Percentiles rank a stretch among this genome's conserved stretches.
phyloP scores from a whole-genome alignment of 2,797 vertebrate species.

The Myotis pilosus region DNA sequence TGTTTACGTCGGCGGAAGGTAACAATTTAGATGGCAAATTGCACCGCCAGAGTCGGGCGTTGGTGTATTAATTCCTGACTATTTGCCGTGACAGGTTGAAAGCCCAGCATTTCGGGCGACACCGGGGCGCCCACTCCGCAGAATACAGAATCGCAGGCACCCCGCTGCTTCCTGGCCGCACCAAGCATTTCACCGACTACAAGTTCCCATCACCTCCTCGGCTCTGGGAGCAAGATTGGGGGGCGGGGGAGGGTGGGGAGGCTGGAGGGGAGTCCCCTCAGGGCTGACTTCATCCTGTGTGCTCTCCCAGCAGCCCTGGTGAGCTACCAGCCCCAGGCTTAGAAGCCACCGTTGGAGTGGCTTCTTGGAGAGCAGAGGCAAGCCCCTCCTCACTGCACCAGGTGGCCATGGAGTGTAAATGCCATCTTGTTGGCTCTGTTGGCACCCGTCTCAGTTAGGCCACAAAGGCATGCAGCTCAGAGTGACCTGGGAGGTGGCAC shows the following conservation, averaged over 20 bases:
- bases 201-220: not conserved
- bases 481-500: not conserved
- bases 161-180: not conserved
- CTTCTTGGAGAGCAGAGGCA: not conserved
- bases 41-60: not conserved
- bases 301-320: not conserved
- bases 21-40: conserved; percentile 69
- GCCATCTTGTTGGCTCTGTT: not conserved
- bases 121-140: rapidly evolving
- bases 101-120: not conserved
- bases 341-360: not conserved
- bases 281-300: not conserved
- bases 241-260: no score
- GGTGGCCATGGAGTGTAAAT: no score
- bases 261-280: not conserved
- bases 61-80: conserved; percentile 54
- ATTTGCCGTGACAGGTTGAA: conserved; percentile 66
- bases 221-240: not conserved
- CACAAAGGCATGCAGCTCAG: not conserved
- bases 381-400: no score
- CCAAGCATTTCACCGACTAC: not conserved
- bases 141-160: not conserved
- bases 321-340: not conserved
- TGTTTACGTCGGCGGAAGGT: conserved; percentile 48
- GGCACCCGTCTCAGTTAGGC: not conserved